A percentile compares a stretch with the other conserved stretches of the same genome.
Evolutionary conservation across 2,797 vertebrate species (phyloP).

Genomic region (Leptoclinus maculatus): DNA sequence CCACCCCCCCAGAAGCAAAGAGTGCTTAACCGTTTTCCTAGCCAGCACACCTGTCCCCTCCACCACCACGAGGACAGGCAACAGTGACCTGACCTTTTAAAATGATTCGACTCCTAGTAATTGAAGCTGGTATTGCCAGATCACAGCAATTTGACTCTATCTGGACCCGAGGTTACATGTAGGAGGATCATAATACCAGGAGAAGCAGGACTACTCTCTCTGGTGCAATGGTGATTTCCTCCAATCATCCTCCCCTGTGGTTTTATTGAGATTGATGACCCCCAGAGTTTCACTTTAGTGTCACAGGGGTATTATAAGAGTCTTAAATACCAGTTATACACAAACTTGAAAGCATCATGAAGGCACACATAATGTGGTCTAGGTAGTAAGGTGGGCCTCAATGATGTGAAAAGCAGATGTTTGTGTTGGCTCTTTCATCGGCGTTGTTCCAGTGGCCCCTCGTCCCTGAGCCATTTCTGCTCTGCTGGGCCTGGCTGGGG

Average conservation of each 20-base stretch:
- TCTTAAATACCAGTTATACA: conserved; percentile 67
- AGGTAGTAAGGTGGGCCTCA: conserved; percentile 62
- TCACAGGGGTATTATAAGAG: conserved; percentile 65
- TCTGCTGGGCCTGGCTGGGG: conserved; percentile 47
- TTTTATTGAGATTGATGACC: conserved; percentile 81
- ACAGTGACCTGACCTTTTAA: conserved; percentile 32
- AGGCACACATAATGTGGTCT: conserved; percentile 57
- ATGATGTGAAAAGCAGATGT: conserved; percentile 82
- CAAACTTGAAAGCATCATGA: conserved; percentile 66
- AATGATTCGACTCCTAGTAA: conserved; percentile 12
- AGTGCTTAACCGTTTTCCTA: conserved; percentile 21
- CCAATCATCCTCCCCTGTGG: conserved; percentile 71
- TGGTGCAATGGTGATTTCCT: conserved; percentile 72
- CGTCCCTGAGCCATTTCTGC: conserved; percentile 58
- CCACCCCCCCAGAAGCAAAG: neutral
- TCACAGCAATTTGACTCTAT: conserved; percentile 15
- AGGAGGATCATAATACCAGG: conserved; percentile 33
- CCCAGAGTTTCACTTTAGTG: conserved; percentile 73
- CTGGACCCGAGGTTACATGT: conserved; percentile 33
- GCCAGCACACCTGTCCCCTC: conserved; percentile 44
- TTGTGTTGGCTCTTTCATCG: conserved; percentile 64
- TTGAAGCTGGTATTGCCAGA: conserved; percentile 22
- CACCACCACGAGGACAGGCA: conserved; percentile 16
- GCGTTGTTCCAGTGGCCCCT: conserved; percentile 61
- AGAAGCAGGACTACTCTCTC: conserved; percentile 51